Conservation (phyloP, 1,140 invertebrate species). For the Apis cerana region DNA sequence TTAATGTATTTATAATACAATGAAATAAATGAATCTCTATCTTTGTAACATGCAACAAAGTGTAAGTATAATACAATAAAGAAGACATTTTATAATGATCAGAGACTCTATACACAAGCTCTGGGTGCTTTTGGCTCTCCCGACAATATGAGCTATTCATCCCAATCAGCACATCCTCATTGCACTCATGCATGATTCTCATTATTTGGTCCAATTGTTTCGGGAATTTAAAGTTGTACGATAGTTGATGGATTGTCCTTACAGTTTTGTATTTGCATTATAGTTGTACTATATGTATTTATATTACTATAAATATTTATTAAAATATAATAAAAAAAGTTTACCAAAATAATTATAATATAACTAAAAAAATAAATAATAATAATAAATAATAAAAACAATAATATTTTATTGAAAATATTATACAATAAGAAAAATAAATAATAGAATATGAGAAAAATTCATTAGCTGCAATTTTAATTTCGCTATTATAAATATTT, state of each 20-base stretch:
- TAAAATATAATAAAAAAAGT: neutral
- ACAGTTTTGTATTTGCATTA: neutral
- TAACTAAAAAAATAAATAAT: too few species aligned
- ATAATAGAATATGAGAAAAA: neutral
- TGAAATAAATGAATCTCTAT: neutral
- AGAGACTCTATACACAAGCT: slow-evolving; percentile 67
- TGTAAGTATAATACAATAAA: slow-evolving; percentile 27
- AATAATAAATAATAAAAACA: neutral
- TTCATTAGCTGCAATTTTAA: too few species aligned
- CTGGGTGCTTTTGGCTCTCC: slow-evolving; percentile 71
- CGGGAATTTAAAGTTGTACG: slow-evolving; percentile 61
- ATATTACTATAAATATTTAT: neutral
- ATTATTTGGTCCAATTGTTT: slow-evolving; percentile 74
- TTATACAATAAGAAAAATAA: neutral
- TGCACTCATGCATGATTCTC: slow-evolving; percentile 74
- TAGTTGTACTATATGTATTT: neutral
- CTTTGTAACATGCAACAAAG: neutral
- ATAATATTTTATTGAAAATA: neutral
- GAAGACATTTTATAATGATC: slow-evolving; percentile 44
- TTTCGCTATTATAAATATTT: neutral
- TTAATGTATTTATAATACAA: neutral
- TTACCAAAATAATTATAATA: neutral
- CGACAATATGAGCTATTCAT: slow-evolving; percentile 76
- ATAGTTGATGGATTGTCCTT: slow-evolving; percentile 11
- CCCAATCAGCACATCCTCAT: slow-evolving; percentile 79